Evolutionary conservation across 2,797 vertebrate genomes (phyloP), one percentile per base, ranked within the genome.

Genomic region (Hafferia zeledoni): DNA sequence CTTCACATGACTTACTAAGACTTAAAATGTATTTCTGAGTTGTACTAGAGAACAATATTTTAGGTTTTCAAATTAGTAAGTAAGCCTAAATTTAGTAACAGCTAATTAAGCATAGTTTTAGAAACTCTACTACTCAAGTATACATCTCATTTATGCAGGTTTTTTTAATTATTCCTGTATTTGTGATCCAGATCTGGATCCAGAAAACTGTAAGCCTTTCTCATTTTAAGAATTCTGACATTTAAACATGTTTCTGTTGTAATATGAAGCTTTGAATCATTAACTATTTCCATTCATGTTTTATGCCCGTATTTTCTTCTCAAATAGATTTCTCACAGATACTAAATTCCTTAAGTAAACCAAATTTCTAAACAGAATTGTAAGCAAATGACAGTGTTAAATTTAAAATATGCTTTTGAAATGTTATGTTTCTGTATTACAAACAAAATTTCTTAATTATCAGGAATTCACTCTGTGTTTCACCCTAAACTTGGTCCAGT

Each of bases 291-390:
- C 39, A 80, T 71, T 91, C 39, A 8, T 61, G 31, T 88, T 81
- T 83, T 77, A 43, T 57, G 27, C 30, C 83, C 46, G 1, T 53
- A 71, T 80, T 93, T 94, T 91, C 65, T 89, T 93, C 46, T 87
- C 86, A 67, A 81, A 91, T 52, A 80, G 47, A 68, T 91, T 82
- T 71, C 86, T 89, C 76, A 79, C 33, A 81, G 91, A 82, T 43
- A 93, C 57, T 93, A 43, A 86, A 55, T 44, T 41, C 52, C 7
- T 1, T 49, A 89, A 87, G 41, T 39, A 90, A 96, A 95, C 11
- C 44, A 87, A 93, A 94, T 93, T 97, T 95, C 81, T 85, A 71
- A 88, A 88, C 56, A 74, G 55, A 93, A 84, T 4, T 87, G 39
- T 50, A 94, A 68, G 53, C 57, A 80, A 93, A 37, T 25, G 3